Evolutionary conservation across 2,888 invertebrate species (phyloP).

Genomic region (Chaetogeoica ovagalla): DNA sequence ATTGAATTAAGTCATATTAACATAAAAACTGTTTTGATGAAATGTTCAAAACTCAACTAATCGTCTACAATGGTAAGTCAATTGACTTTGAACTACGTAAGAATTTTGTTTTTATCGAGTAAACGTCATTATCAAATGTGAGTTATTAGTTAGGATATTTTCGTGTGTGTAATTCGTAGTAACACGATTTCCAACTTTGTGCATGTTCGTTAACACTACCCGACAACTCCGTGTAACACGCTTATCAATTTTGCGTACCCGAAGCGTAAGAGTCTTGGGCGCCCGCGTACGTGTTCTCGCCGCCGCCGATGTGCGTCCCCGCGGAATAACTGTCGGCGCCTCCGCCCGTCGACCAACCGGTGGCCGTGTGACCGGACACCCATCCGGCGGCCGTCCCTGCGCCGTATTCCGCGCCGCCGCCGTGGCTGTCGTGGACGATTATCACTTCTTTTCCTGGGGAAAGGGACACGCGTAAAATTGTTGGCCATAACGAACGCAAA

Average conservation of each 20-base stretch:
- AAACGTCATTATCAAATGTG: too few species aligned
- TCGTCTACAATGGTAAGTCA: too few species aligned
- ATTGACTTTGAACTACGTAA: too few species aligned
- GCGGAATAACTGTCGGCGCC: slow-evolving; percentile 61
- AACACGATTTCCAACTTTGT: too few species aligned
- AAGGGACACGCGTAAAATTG: background rate
- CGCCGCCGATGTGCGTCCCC: slow-evolving; percentile 60
- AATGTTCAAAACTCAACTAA: too few species aligned
- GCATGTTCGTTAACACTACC: too few species aligned
- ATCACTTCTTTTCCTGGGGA: slow-evolving; percentile 56
- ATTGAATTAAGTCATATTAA: too few species aligned
- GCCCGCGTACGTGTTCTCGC: slow-evolving; percentile 60
- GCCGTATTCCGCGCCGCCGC: slow-evolving; percentile 52
- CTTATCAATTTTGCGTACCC: slow-evolving; percentile 38
- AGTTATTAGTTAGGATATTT: too few species aligned
- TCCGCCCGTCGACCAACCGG: slow-evolving; percentile 55
- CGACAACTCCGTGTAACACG: too few species aligned
- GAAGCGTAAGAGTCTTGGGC: slow-evolving; percentile 52
- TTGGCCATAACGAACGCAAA: background rate
- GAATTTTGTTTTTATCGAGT: too few species aligned
- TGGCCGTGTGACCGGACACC: slow-evolving; percentile 48
- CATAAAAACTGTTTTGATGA: too few species aligned
- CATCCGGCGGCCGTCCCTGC: slow-evolving; percentile 53
- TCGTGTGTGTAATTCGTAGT: too few species aligned
- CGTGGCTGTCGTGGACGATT: slow-evolving; percentile 56